Conservation (phyloP, 2,113 vertebrate genomes). For the Periophthalmodon schlosseri region DNA sequence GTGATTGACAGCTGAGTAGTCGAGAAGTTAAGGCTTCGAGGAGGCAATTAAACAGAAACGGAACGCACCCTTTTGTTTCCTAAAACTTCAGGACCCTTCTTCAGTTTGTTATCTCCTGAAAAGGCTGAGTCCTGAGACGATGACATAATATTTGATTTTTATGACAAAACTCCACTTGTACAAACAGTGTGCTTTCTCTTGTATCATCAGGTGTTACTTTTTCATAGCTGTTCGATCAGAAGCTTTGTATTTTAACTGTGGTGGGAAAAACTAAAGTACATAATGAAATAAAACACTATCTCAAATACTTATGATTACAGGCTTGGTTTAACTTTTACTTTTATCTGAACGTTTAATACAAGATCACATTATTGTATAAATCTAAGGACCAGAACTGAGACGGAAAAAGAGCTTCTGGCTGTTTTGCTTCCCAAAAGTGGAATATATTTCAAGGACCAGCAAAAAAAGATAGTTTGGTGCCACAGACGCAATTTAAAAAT, state of each 20-base stretch:
- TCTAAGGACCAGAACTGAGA: no score
- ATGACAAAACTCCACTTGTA: not conserved
- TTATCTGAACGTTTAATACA: no score
- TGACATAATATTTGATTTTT: not conserved
- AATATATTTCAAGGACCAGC: no score
- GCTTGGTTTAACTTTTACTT: no score
- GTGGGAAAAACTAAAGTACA: not conserved
- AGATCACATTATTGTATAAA: no score
- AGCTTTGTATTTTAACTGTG: no score
- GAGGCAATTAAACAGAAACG: not conserved
- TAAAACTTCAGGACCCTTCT: not conserved
- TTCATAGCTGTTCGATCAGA: not conserved
- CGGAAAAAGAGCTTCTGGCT: no score
- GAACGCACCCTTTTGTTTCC: not conserved
- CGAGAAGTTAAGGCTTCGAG: not conserved
- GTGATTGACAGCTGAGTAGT: no score
- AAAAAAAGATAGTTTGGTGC: no score
- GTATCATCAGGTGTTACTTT: not conserved
- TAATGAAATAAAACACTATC: not conserved
- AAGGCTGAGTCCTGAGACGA: not conserved
- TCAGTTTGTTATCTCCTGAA: not conserved
- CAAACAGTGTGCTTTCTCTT: not conserved
- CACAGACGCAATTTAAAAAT: no score
- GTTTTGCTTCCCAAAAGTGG: no score
- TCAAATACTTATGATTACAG: no score